These are phyloP conservation scores for Osmerus mordax DNA, from an alignment of 2,113 vertebrate genomes.

Conservation along the genomic window DNA sequence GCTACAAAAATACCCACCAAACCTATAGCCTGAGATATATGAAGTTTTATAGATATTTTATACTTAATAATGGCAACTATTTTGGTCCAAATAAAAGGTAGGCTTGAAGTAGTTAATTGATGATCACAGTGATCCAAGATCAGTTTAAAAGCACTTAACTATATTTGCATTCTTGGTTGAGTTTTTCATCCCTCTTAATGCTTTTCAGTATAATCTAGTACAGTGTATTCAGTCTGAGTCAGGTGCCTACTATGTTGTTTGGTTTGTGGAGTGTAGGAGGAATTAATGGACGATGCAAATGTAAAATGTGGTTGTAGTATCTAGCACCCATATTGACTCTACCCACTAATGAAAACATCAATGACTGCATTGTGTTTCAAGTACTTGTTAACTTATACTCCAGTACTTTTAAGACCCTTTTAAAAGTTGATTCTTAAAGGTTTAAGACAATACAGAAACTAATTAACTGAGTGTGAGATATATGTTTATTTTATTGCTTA, in stretches of 20 bases:
- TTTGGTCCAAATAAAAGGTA: constrained; percentile 47
- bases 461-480: neutral
- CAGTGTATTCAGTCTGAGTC: constrained; percentile 3
- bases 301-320: constrained; percentile 19
- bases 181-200: constrained; percentile 18
- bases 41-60: constrained; percentile 65
- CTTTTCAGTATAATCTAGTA: constrained; percentile 13
- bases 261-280: constrained; percentile 8
- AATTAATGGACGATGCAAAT: constrained; percentile 22
- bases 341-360: neutral
- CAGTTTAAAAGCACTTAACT: constrained; percentile 64
- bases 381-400: no score
- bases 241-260: neutral
- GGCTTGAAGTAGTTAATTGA: constrained; percentile 26
- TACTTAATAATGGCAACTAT: constrained; percentile 56
- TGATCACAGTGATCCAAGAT: constrained; percentile 54
- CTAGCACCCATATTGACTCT: constrained; percentile 6
- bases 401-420: neutral
- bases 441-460: neutral
- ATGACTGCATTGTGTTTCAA: neutral
- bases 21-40: constrained; percentile 64
- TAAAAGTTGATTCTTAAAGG: neutral
- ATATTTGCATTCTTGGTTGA: constrained; percentile 9
- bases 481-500: neutral
- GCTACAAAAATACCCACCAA: constrained; percentile 36